Evolutionary conservation across 1,140 invertebrate genomes (phyloP), one percentile per base, ranked within the genome.

Genomic region (Phymorhynchus buccinoides): DNA sequence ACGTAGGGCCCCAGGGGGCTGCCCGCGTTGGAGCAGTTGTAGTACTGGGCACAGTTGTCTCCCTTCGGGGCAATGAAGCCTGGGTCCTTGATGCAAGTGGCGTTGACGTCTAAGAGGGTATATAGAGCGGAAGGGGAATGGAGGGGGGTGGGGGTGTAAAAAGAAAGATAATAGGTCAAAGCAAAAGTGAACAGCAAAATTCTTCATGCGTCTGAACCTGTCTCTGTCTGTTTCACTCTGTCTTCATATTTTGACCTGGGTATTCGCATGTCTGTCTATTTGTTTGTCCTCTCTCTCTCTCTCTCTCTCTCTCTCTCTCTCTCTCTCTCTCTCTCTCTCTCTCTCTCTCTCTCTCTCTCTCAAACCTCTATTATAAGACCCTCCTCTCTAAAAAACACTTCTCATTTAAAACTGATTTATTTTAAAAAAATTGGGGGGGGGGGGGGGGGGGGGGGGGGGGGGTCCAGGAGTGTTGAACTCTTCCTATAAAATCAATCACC

Each of bases 1-100:
- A 87, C 71, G 32, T 75, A 87, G 30, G 48, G 48, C 9, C 86
- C 86, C 32, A 87, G 68, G 32, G 41, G 0, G 48, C 86, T 85
- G 16, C 3, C 37, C 3, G 44, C 84, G 37, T 42, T 42, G 56
- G 86, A 87, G 83, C 90, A 91, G 87, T 91, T 91, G 84, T 89
- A 90, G 39, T 88, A 91, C 35, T 89, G 80, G 30, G 89, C 90
- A 82, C 90, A 91, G 82, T 89, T 89, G 66, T 87, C 73, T 6
- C 62, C 68, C 75, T 83, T 85, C 16, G 48, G 44, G 0, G 68
- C 39, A 4, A 87, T 44, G 1, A 78, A 68, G 7, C 73, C 42
- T 1, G 86, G 83, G 32, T 79, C 44, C 42, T 79, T 68, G 22
- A 22, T 37, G 35, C 84, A 85, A 2, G 79, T 85, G 1, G 27